Percentiles rank a stretch among this genome's conserved stretches.
These are phyloP conservation scores for Cephus pulcher DNA, from an alignment of 2,888 invertebrate genomes.

Conservation along the genomic window DNA sequence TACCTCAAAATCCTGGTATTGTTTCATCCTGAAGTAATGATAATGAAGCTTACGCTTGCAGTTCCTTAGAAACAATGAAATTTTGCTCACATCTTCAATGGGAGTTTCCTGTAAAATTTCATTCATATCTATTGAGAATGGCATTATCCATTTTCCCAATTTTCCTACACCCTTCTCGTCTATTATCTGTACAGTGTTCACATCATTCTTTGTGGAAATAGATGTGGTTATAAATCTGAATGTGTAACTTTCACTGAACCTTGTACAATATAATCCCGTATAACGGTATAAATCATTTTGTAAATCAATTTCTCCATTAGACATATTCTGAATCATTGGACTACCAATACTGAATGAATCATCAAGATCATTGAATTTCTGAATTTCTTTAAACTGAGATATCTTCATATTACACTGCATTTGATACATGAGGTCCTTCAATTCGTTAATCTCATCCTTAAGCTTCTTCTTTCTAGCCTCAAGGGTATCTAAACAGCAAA, in stretches of 20 bases:
- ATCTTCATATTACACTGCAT: not conserved
- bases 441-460: not conserved
- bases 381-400: not conserved
- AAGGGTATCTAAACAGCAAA: not conserved
- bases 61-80: conserved; percentile 27
- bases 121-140: conserved; percentile 25
- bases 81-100: conserved; percentile 16
- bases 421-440: not conserved
- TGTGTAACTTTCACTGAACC: conserved; percentile 5
- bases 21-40: conserved; percentile 22
- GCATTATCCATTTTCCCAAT: conserved; percentile 33
- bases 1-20: conserved; percentile 32
- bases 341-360: not conserved
- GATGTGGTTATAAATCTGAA: conserved; percentile 18
- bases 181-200: conserved; percentile 28
- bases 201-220: not conserved
- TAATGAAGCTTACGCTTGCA: conserved; percentile 33
- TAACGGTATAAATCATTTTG: conserved; percentile 20
- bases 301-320: not conserved
- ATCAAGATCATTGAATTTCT: not conserved
- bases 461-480: not conserved
- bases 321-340: not conserved
- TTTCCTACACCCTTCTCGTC: conserved; percentile 14
- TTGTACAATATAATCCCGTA: conserved; percentile 25
- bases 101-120: conserved; percentile 24